phyloP scores from a whole-genome alignment of 2,888 invertebrate species.

The Drosophila sordidula region DNA sequence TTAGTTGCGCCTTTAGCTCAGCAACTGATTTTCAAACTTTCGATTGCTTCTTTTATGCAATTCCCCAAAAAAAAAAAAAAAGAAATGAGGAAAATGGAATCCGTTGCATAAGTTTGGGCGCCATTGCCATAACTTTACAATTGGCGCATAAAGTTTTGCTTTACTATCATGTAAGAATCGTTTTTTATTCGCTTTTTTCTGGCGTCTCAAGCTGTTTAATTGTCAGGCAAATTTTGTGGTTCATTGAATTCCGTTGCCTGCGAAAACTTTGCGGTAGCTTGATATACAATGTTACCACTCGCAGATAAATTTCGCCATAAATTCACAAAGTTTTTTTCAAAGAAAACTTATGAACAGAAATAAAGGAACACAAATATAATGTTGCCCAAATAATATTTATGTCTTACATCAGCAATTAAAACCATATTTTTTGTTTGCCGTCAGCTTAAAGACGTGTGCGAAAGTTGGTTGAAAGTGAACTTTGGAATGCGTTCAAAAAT shows the following conservation, averaged over 20 bases:
- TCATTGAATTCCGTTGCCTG: conserved; percentile 62
- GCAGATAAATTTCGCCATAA: conserved; percentile 27
- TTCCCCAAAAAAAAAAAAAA: conserved; percentile 1
- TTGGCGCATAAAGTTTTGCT: conserved; percentile 64
- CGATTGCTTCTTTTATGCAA: conserved; percentile 66
- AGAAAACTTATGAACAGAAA: conserved; percentile 1
- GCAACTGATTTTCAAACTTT: conserved; percentile 53
- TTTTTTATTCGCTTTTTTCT: conserved; percentile 9
- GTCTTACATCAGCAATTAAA: conserved; percentile 13
- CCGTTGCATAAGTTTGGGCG: conserved; percentile 65
- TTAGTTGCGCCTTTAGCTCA: conserved; percentile 29
- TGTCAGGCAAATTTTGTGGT: conserved; percentile 69
- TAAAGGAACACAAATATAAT: neutral
- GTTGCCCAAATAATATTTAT: conserved; percentile 5
- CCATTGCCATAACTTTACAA: conserved; percentile 65
- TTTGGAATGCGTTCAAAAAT: conserved; percentile 27
- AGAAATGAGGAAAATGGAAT: conserved; percentile 24
- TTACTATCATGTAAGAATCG: conserved; percentile 62
- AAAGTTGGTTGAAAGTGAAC: conserved; percentile 28
- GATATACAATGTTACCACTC: conserved; percentile 34
- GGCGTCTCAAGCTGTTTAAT: conserved; percentile 70
- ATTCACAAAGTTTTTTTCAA: conserved; percentile 19
- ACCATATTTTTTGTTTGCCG: neutral
- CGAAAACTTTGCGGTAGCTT: conserved; percentile 47
- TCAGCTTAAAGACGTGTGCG: conserved; percentile 1